Evolutionary conservation across 2,113 vertebrate species (phyloP).

Genomic region (Pterocles gutturalis): DNA sequence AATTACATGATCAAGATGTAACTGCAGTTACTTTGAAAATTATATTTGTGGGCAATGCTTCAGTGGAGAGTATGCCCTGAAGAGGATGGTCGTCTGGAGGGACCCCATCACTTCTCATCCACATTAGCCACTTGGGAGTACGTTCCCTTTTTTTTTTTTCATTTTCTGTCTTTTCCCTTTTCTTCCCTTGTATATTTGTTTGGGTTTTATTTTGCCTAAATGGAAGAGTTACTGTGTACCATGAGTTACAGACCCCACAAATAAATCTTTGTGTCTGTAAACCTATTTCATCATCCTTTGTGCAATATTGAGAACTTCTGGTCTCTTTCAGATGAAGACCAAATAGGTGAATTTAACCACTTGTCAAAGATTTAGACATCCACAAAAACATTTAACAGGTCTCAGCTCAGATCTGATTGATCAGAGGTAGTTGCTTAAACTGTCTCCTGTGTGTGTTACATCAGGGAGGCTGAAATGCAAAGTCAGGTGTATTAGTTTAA

Average conservation of each 20-base stretch:
- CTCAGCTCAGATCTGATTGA: not conserved
- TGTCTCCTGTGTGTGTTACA: not conserved
- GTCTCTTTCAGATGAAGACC: not conserved
- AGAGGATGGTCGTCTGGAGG: not conserved
- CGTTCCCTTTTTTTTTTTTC: accelerated
- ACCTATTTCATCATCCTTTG: not conserved
- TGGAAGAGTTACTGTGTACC: not conserved
- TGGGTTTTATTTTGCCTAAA: not conserved
- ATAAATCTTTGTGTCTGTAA: not conserved
- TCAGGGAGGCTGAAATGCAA: not conserved
- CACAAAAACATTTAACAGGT: not conserved
- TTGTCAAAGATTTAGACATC: not conserved
- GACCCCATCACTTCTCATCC: not conserved
- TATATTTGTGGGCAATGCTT: not conserved
- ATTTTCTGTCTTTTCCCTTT: not conserved
- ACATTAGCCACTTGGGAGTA: not conserved
- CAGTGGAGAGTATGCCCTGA: not conserved
- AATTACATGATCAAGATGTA: not conserved
- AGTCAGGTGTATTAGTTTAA: not conserved
- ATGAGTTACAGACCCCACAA: not conserved
- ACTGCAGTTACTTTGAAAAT: not conserved
- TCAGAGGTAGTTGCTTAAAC: not conserved
- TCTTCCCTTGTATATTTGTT: not conserved
- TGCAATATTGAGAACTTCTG: not conserved
- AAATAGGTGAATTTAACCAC: not conserved